Percentiles rank a stretch among this genome's conserved stretches.
Evolutionary conservation across 1,140 invertebrate species (phyloP).

Genomic region (Meloidogyne exigua): DNA sequence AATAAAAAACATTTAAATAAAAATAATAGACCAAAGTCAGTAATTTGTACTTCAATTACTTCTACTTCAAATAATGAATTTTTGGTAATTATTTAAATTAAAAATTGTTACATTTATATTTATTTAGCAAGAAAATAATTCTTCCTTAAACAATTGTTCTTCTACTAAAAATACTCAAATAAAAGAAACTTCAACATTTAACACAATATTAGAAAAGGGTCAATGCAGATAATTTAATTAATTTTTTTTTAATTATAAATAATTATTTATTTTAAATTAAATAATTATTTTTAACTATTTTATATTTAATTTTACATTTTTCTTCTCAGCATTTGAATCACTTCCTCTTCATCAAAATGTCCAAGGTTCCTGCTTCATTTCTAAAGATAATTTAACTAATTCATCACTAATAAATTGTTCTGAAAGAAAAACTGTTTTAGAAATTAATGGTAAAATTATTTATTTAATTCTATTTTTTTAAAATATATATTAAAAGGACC

Average conservation of each 20-base stretch:
- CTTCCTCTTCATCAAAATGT: not conserved
- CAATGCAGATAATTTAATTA: slow-evolving; percentile 5
- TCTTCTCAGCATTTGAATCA: not conserved
- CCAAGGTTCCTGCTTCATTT: not conserved
- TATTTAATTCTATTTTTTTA: not conserved
- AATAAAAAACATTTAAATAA: slow-evolving; percentile 2
- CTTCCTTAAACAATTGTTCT: too few species aligned
- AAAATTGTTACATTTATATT: too few species aligned
- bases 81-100: too few species aligned
- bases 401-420: not conserved
- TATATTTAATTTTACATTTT: not conserved
- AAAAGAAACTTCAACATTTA: not conserved
- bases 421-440: not conserved
- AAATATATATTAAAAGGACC: not conserved
- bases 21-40: not conserved
- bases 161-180: not conserved
- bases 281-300: not conserved
- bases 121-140: too few species aligned
- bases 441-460: not conserved
- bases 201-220: not conserved
- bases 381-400: not conserved
- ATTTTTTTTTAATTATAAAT: not conserved
- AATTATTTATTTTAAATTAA: not conserved
- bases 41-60: not conserved
- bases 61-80: not conserved